Percentiles rank a stretch among this genome's conserved stretches.
Conservation (phyloP, 2,113 vertebrate species). For the Hylia prasina region DNA sequence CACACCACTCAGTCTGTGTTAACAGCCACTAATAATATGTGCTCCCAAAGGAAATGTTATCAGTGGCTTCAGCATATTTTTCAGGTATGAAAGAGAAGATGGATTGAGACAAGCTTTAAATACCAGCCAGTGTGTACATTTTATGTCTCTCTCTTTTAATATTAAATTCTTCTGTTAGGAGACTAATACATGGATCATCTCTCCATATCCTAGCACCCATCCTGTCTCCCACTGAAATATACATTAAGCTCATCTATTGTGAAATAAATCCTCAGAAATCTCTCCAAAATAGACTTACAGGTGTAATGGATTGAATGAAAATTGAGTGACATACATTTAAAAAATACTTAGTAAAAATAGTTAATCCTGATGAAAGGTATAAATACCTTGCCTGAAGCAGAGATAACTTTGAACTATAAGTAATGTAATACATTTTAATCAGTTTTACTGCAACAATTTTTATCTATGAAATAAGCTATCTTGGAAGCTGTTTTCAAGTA, state of each 20-base stretch:
- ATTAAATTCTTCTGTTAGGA: background rate
- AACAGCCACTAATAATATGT: background rate
- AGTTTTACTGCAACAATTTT: background rate
- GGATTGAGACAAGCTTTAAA: background rate
- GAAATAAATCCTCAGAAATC: conserved; percentile 29
- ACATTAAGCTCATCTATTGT: conserved; percentile 7
- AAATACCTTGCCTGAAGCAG: conserved; percentile 15
- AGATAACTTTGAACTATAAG: conserved; percentile 32
- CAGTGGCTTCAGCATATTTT: background rate
- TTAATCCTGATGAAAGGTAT: conserved; percentile 28
- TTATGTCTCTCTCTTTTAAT: background rate
- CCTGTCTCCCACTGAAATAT: background rate
- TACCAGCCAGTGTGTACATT: background rate
- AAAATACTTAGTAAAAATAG: background rate
- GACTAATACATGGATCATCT: background rate
- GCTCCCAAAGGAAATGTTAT: background rate
- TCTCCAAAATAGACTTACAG: background rate
- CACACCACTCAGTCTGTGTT: background rate
- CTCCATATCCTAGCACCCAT: background rate
- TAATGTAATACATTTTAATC: conserved; percentile 41
- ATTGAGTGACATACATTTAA: background rate
- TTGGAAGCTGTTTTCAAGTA: background rate
- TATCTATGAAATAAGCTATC: background rate
- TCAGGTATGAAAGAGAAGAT: background rate
- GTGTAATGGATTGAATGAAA: conserved; percentile 31